Evolutionary conservation across 2,113 vertebrate genomes (phyloP), one percentile per base, ranked within the genome.

Genomic region (Ivindomyrus marchei): DNA sequence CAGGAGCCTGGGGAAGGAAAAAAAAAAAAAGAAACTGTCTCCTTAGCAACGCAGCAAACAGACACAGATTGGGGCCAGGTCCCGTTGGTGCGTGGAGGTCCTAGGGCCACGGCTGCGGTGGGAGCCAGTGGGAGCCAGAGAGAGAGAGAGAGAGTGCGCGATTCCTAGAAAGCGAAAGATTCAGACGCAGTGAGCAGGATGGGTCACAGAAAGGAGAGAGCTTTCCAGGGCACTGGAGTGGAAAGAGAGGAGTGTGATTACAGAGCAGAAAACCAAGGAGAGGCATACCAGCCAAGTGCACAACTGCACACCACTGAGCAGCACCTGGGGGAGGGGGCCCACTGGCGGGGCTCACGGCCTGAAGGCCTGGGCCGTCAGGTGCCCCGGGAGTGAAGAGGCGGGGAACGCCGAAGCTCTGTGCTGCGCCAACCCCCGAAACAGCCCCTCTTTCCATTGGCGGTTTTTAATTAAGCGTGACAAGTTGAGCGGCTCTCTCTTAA

Each of bases 121-220:
- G 93, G 92, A 92, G 92, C 53, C 5, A 0, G 52, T 5, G 17
- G 52, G 17, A 53, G 17, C 50, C 50, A 92, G 90, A 88, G 52
- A 3, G 88, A 84, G 80, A 7, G 24, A 7, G 24, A 77, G 86
- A 92, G 85, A 0, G 90, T 1, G 52, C 2, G 84, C 42, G 58
- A 93, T 96, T 96, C 95, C 95, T 96, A 94, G 95, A 96, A 94
- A 96, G 95, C 93, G 88, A 92, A 90, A 88, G 27, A 85, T 89
- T 91, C 27, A 66, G 83, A 90, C 66, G 56, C 86, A 70, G 87
- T 31, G 89, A 91, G 89, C 66, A 27, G 87, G 89, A 90, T 89
- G 90, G 85, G 87, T 90, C 87, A 91, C 89, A 91, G 90, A 90
- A 90, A 21, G 47, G 36, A 77, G 74, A 77, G 88, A 80, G 88